Evolutionary conservation across 2,888 invertebrate species (phyloP).

Genomic region (Ichneumon xanthorius): DNA sequence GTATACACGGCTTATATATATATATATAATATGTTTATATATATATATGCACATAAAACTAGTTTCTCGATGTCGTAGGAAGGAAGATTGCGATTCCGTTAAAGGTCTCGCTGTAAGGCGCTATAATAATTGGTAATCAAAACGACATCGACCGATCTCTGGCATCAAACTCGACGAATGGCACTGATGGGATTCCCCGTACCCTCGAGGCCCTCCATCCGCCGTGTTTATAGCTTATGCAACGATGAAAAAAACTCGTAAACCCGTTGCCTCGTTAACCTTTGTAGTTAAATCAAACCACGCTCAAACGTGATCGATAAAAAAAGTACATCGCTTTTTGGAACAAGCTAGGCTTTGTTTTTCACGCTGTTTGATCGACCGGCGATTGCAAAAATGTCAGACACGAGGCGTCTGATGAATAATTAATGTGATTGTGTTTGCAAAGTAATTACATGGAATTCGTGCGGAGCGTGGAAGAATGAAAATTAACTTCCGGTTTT

Average conservation of each 20-base stretch:
- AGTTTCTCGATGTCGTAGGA: conserved; percentile 14
- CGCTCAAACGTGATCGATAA: not conserved
- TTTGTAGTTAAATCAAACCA: conserved; percentile 7
- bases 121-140: conserved; percentile 43
- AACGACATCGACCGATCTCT: conserved; percentile 31
- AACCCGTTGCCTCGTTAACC: conserved; percentile 10
- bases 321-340: not conserved
- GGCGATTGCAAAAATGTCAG: conserved; percentile 12
- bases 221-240: not conserved
- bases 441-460: conserved; percentile 12
- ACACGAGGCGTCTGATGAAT: conserved; percentile 5
- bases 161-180: conserved; percentile 17
- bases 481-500: not conserved
- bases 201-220: not conserved
- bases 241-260: not conserved
- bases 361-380: conserved; percentile 7
- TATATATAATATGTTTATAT: not conserved
- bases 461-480: not conserved
- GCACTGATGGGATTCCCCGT: not conserved
- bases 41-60: not conserved
- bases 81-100: conserved; percentile 13
- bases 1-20: not conserved
- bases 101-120: conserved; percentile 13
- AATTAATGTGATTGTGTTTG: conserved; percentile 13
- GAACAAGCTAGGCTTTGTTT: not conserved